Percentiles rank a stretch among this genome's conserved stretches.
Evolutionary conservation across 35 echinoderm and acorn worm species (phyloP).

Genomic region (Ophiothrix spiculata): DNA sequence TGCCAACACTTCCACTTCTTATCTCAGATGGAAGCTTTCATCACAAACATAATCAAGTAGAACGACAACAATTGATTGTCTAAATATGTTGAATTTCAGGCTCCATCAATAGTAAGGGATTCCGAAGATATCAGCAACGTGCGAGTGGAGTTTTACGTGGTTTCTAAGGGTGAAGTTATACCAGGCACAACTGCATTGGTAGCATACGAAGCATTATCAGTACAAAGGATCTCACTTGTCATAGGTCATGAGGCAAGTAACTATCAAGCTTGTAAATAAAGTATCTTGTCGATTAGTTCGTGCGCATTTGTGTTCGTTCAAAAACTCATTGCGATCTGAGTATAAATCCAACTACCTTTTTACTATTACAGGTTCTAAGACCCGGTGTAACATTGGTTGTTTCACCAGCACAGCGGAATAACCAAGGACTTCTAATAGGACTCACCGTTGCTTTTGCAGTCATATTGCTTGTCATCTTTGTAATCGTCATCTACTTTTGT

Average conservation of each 20-base stretch:
- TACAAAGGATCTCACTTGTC: not conserved
- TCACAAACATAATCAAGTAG: no score
- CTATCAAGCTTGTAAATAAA: no score
- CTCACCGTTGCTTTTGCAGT: not conserved
- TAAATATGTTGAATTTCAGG: no score
- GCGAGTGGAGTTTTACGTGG: not conserved
- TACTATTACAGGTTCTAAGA: not conserved
- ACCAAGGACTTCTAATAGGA: not conserved
- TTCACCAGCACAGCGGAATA: not conserved
- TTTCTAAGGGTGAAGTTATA: not conserved
- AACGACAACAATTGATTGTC: no score
- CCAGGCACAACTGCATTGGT: not conserved
- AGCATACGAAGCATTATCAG: not conserved
- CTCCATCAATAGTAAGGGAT: not conserved
- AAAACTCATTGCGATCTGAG: no score
- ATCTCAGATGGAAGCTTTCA: no score
- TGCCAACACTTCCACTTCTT: no score
- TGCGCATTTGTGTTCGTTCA: no score
- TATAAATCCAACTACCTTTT: no score
- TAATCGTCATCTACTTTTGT: not conserved
- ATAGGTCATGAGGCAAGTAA: not conserved
- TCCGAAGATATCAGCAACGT: not conserved
- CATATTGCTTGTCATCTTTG: not conserved
- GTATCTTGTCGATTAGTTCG: no score
- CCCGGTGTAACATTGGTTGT: not conserved